Base-by-base conservation (phyloP, 2,113 vertebrate genomes). In the Thymallus thymallus region DNA sequence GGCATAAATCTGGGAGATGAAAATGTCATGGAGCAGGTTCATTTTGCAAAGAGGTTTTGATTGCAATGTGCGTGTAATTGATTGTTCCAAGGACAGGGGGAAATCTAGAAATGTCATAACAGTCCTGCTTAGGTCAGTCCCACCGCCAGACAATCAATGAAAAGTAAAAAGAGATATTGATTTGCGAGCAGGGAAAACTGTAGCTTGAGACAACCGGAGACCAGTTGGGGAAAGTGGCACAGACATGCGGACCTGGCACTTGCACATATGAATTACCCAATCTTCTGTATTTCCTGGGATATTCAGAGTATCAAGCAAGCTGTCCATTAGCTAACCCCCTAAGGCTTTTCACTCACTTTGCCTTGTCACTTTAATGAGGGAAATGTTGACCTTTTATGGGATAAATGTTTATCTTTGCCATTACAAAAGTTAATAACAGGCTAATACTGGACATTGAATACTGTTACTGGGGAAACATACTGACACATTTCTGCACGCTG, bases 101-200 rank as follows among this genome's bases (percentile, higher is more conserved):
- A 93, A 93, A 93, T 93, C 92, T 92, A 91, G 92, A 93, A 92
- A 93, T 93, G 93, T 94, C 93, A 94, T 93, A 94, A 94, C 93
- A 93, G 91, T 87, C 88, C 90, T 91, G 92, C 91, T 93, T 92
- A 92, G 91, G 89, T 92, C 85, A 88, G 88, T 93, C 91, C 92
- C 90, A 90, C 91, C 83, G 87, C 92, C 81, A 81, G 85, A 89
- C 92, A 87, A 94, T 94, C 93, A 91, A 94, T 94, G 92, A 81
- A 85, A 91, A 91, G 91, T 92, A 93, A 94, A 93, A 93, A 93
- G 89, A 90, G 89, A 89, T 92, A 94, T 94, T 86, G 93, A 94
- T 94, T 91, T 81, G 86, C 61, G 78, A 87, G 82, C 82, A 71
- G 89, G 85, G 88, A 92, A 90, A 91, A 91, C 88, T 93, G 91